Base-by-base conservation (phyloP, 2,113 vertebrate species). In the Centropus unirufus region DNA sequence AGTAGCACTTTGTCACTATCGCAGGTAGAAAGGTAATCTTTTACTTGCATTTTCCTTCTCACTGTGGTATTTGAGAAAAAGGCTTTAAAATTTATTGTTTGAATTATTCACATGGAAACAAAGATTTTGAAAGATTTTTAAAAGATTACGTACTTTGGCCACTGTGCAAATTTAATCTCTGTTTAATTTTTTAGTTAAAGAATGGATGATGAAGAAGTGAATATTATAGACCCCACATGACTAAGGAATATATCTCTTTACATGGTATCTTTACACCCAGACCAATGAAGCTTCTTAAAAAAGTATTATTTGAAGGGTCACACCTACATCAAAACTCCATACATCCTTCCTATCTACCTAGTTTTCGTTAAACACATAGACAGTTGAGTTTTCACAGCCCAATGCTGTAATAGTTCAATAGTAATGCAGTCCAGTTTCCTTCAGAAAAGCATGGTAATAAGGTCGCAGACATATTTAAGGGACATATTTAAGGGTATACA, bases 181-280 rank as follows among this genome's bases (percentile, higher is more conserved):
- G 1, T 68, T 81, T 52, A 67, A 44, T 62, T 67, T 59, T 59
- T 39, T 62, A 30, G 1, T 32, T 83, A 49, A 91, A 87, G 6
- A 2, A 3, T 1, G 1, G 4, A 9, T 40, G 40, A 27, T 52
- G 40, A 69, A 66, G 52, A 46, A 5, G 2, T 42, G 5, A 6
- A 8, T 62, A 24, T 67, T 82, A 14, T 34, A 72, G 42, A 66
- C 12, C 2, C 24, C 24, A 42, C 3, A 9, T 32, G 8, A 55
- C 19, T 64, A 36, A 72, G 5, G 59, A 84, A 44, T 7, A 26
- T 12, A 27, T 40, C 9, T 62, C 42, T 40, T 55, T 40, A 42
- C 4, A 3, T 5, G 64, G 21, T 26, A 49, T 67, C 6, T 67
- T 44, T 81, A 16, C 39, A 92, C 29, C 47, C 7, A 78, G 23